Base-by-base conservation (phyloP, 2,888 invertebrate species). In the Callyntrura sp. region DNA sequence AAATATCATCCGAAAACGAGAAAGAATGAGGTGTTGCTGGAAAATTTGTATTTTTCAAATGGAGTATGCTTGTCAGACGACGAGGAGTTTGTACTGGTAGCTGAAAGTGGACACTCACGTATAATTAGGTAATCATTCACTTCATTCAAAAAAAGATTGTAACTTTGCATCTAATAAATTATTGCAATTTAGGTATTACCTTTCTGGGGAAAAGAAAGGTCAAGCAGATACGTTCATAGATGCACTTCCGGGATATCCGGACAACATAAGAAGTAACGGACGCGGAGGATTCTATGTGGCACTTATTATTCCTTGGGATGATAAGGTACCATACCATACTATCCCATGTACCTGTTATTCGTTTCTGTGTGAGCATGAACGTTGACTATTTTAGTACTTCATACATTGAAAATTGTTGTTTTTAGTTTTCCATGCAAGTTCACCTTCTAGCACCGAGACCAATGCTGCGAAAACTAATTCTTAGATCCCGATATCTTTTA, bases 41-140 rank as follows among this genome's bases (percentile, higher is more conserved):
- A 97, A 91, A 96, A 97, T 76, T 94, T 99, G 0, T 96, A 96
- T 94, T 98, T 99, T 95, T 96, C 99, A 0, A 99, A 99, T 94
- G 99, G 99, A 20, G 94, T 99, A 43, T 96, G 96, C 79, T 94
- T 99, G 0, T 97, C 98, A 14, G 96, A 96, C 5, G 97, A 98
- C 94, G 97, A 97, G 94, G 96, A 97, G 90, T 98, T 97, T 94
- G 94, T 99, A 1, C 94, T 99, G 43, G 96, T 98, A 0, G 95
- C 96, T 0, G 99, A 99, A 95, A 96, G 97, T 0, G 96, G 82
- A 23, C 86, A 79, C 14, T 60, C 86, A 25, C 84, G 90, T 20
- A 83, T 92, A 12, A 20, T 51, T 3, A 85, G 90, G 92, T 90
- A 78, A n/a, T n/a, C n/a, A n/a, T n/a, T n/a, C n/a, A n/a, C n/a